Conservation (phyloP, 2,113 vertebrate species). For the Myotis lucifugus region DNA sequence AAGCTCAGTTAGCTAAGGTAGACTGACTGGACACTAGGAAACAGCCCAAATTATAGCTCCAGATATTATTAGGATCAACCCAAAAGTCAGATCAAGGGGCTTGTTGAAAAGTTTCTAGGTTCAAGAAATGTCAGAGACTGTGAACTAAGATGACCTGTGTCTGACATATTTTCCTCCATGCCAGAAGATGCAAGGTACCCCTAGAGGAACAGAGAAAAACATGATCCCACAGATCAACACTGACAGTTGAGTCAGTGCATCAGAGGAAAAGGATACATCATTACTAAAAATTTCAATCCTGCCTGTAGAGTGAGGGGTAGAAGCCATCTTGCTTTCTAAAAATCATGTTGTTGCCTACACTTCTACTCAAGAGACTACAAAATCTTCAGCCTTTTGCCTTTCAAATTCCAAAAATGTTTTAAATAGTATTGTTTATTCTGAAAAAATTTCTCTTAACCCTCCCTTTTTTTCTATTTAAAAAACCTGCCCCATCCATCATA, state of each 20-base stretch:
- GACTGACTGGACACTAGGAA: neutral
- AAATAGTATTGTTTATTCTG: neutral
- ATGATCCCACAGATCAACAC: neutral
- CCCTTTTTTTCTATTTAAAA: neutral
- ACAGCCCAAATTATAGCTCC: neutral
- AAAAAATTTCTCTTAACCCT: neutral
- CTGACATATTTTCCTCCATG: neutral
- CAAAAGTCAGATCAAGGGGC: neutral
- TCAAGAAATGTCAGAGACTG: neutral
- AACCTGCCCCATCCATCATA: neutral
- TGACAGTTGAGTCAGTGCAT: neutral
- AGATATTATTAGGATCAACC: neutral
- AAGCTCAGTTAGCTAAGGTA: neutral
- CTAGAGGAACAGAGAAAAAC: neutral
- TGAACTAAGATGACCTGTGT: neutral
- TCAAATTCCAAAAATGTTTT: neutral
- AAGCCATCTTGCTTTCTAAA: neutral
- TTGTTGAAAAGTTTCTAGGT: neutral
- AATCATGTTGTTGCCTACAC: neutral
- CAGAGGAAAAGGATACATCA: neutral
- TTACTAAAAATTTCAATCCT: neutral
- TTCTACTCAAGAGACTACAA: neutral
- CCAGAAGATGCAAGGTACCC: neutral
- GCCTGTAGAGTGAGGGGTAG: neutral
- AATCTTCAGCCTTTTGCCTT: neutral